Conservation (phyloP, 1,140 invertebrate species). For the Drosophila nigrodunni region DNA sequence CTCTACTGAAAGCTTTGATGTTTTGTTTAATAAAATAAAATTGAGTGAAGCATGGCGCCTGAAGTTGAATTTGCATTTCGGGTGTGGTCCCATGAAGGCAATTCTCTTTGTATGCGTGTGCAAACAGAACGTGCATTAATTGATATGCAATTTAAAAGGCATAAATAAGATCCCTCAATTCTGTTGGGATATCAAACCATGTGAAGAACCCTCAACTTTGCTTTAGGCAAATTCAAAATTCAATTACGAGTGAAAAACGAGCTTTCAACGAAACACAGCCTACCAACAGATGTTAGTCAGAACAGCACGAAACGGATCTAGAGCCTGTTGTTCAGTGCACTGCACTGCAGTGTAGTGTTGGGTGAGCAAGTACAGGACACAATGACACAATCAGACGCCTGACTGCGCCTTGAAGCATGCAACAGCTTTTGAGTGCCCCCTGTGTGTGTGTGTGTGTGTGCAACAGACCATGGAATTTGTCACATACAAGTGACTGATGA, state of each 20-base stretch:
- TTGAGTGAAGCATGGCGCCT: constrained; percentile 29
- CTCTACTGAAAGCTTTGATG: constrained; percentile 27
- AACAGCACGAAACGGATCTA: constrained; percentile 38
- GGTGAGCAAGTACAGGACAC: constrained; percentile 33
- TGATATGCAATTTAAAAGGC: constrained; percentile 71
- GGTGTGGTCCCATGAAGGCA: not conserved
- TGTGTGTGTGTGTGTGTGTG: constrained; percentile 20
- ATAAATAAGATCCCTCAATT: constrained; percentile 53
- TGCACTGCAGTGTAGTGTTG: constrained; percentile 8
- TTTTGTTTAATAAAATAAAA: constrained; percentile 41
- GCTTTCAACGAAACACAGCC: constrained; percentile 28
- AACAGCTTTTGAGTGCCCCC: constrained; percentile 53
- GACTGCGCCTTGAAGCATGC: constrained; percentile 67
- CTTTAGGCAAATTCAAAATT: constrained; percentile 47
- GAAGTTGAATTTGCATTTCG: constrained; percentile 12
- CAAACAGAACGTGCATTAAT: constrained; percentile 38
- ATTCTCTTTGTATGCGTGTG: not conserved
- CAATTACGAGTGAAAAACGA: constrained; percentile 29
- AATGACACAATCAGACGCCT: constrained; percentile 63
- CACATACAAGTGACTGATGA: constrained; percentile 36
- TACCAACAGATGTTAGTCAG: constrained; percentile 17
- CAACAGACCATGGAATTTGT: constrained; percentile 38
- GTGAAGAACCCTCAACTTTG: constrained; percentile 3
- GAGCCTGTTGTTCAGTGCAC: too few species aligned
- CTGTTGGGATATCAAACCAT: not conserved